Base-by-base conservation (phyloP, 1,140 invertebrate species). In the Mactra quadrangularis region DNA sequence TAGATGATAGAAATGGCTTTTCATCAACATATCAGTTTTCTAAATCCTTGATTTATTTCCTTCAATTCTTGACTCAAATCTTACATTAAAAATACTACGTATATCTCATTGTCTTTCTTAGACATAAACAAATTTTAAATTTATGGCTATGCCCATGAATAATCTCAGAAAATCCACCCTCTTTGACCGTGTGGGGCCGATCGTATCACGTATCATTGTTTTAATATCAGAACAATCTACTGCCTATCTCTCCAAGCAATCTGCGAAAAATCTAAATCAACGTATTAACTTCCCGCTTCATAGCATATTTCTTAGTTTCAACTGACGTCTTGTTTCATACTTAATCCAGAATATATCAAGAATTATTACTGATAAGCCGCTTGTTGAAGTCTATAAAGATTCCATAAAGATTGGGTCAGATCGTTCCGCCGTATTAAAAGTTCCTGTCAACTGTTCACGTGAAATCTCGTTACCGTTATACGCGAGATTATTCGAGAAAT, bases 91-190 rank as follows among this genome's bases (percentile, higher is more conserved):
- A 41, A 76, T 76, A 35, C 74, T 60, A 31, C 77, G 19, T 45
- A 74, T 82, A 72, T 82, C 70, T 50, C 55, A 74, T 82, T 82
- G 79, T 82, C 50, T 74, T 66, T 52, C 41, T 62, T 27, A 53
- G 57, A 64, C 50, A 82, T 82, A 82, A 82, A 82, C 79, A 74
- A 81, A 64, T 74, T 74, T 82, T 64, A 57, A 82, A 82, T 82
- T 82, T 82, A 82, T 29, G 68, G 50, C 41, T 45, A 27, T 41
- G 19, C 59, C 35, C 68, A 13, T 11, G 68, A 64, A 25, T 45
- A 62, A 62, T 66, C 71, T 11, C 50, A 9, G 50, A 66, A 60
- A 74, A 72, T 33, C 29, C 45, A 41, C 55, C 59, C 79, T 53
- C 71, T 33, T 11, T 19, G 45, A n/a, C 60, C 27, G 55, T 60